phyloP scores from a whole-genome alignment of 2,113 vertebrate genomes.

The Planiliza haematocheilus region DNA sequence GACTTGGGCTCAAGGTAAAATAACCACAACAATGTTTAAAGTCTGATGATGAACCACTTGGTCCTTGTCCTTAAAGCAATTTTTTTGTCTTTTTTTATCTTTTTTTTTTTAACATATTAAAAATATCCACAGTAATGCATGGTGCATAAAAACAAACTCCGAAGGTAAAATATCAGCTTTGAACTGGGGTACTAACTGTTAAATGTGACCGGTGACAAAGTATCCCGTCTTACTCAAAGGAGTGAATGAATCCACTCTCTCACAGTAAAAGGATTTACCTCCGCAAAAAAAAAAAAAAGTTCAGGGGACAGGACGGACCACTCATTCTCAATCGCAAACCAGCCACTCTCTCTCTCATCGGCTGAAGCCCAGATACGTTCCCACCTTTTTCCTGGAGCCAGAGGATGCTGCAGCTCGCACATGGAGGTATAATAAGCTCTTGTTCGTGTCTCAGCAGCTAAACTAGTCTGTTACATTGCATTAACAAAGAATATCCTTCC shows the following conservation, averaged over 20 bases:
- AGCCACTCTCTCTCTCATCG: conserved; percentile 60
- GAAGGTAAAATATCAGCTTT: conserved; percentile 47
- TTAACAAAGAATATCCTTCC: conserved; percentile 69
- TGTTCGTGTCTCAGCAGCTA: conserved; percentile 79
- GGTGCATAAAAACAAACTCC: conserved; percentile 53
- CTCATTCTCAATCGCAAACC: conserved; percentile 54
- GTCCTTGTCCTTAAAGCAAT: no score
- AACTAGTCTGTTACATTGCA: conserved; percentile 75
- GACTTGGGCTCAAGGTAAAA: conserved; percentile 39
- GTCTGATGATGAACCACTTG: conserved; percentile 42
- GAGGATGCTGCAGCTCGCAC: conserved; percentile 65
- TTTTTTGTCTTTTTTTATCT: no score
- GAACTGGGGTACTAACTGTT: conserved; percentile 48
- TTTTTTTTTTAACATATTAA: conserved; percentile 10
- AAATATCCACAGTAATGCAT: conserved; percentile 44
- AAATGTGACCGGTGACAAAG: conserved; percentile 42
- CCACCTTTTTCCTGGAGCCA: conserved; percentile 65
- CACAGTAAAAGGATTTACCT: conserved; percentile 44
- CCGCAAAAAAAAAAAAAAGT: conserved; percentile 45
- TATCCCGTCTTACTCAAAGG: conserved; percentile 35
- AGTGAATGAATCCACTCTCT: conserved; percentile 50
- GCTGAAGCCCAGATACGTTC: conserved; percentile 50
- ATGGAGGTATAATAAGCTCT: conserved; percentile 69
- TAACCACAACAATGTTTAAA: conserved; percentile 51
- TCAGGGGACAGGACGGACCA: conserved; percentile 43